Conservation (phyloP, 2,888 invertebrate genomes). For the Erpobdella octoculata region DNA sequence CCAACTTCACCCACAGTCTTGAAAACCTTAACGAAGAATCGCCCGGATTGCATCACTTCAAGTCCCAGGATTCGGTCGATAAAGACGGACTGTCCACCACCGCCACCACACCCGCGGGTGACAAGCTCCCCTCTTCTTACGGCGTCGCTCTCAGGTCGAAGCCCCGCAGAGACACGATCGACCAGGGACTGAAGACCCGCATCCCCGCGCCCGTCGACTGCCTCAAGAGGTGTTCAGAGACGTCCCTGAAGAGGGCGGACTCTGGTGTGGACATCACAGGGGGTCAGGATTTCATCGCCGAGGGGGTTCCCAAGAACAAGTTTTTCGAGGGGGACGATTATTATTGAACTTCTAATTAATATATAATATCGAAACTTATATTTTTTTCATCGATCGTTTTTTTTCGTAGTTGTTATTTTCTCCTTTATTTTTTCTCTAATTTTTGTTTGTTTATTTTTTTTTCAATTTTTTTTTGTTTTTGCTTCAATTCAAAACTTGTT, state of each 20-base stretch:
- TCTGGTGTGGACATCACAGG: constrained; percentile 39
- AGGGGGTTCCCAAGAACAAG: neutral
- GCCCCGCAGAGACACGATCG: constrained; percentile 34
- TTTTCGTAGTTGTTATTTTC: too few relatives aligned
- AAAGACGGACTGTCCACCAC: neutral
- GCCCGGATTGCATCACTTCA: neutral
- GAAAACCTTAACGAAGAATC: neutral
- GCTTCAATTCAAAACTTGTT: too few relatives aligned
- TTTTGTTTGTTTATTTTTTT: too few relatives aligned
- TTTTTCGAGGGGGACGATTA: constrained; percentile 15
- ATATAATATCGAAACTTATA: too few relatives aligned
- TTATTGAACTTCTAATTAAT: neutral
- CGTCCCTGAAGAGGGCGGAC: constrained; percentile 35
- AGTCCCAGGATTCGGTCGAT: neutral
- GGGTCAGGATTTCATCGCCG: neutral
- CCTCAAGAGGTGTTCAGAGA: neutral
- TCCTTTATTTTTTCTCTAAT: too few relatives aligned
- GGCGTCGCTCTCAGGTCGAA: constrained; percentile 24
- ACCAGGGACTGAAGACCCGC: constrained; percentile 27
- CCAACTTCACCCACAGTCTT: neutral
- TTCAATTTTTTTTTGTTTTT: too few relatives aligned
- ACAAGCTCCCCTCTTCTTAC: too few relatives aligned
- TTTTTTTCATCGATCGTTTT: too few relatives aligned
- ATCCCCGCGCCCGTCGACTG: constrained; percentile 33
- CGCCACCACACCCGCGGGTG: neutral